phyloP scores from a whole-genome alignment of 2,888 invertebrate species.

The Archaeoteleia sp. region DNA sequence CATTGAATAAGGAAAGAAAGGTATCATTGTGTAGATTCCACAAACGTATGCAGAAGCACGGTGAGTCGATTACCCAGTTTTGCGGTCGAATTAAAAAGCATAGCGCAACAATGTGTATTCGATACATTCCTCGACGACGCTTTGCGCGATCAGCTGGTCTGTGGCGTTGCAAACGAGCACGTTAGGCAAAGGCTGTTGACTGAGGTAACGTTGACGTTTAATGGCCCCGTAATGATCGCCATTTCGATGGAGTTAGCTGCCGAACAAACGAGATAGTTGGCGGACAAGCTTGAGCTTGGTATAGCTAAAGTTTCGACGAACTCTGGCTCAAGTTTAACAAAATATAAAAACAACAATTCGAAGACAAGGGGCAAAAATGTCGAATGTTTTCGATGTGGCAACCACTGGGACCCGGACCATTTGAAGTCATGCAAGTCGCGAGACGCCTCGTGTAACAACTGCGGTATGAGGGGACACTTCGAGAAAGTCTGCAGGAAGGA shows the following conservation, averaged over 20 bases:
- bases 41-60: conserved; percentile 49
- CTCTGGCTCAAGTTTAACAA: no score
- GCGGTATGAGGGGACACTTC: conserved; percentile 17
- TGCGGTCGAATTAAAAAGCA: conserved; percentile 52
- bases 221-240: no score
- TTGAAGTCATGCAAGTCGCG: neutral
- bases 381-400: neutral
- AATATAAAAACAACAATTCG: no score
- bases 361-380: no score
- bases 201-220: conserved; percentile 48
- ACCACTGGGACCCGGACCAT: neutral
- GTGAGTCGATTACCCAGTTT: conserved; percentile 41
- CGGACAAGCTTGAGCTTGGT: no score
- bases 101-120: conserved; percentile 57
- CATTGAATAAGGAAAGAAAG: no score
- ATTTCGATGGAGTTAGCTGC: no score
- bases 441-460: conserved; percentile 9
- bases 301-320: no score
- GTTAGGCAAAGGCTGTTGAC: conserved; percentile 51
- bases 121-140: conserved; percentile 55
- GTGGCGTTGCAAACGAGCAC: conserved; percentile 50
- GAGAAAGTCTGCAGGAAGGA: conserved; percentile 2
- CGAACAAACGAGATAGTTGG: no score
- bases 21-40: no score
- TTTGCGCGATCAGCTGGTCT: conserved; percentile 53